Percentiles rank a stretch among this genome's conserved stretches.
phyloP scores from a whole-genome alignment of 2,888 invertebrate species.

The Machimus atricapillus region DNA sequence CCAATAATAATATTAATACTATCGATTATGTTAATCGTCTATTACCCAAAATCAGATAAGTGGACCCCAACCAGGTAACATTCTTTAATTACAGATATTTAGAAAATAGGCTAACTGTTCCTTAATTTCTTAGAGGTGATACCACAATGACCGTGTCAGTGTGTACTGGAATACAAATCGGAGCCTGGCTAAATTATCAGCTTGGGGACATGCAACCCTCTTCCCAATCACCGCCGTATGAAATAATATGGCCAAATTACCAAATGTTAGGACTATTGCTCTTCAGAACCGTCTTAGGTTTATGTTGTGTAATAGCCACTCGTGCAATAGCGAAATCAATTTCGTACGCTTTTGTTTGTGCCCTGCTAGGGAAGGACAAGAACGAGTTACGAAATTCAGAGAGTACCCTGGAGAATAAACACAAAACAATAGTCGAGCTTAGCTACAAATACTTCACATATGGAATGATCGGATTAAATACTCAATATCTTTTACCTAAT shows the following conservation, averaged over 20 bases:
- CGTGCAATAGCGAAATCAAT: conserved; percentile 73
- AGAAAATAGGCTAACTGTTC: not conserved
- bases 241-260: conserved; percentile 80
- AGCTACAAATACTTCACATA: conserved; percentile 85
- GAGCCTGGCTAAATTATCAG: conserved; percentile 86
- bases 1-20: conserved; percentile 70
- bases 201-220: conserved; percentile 72
- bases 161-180: conserved; percentile 77
- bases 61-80: conserved; percentile 88
- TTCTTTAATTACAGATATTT: not conserved
- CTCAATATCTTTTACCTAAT: conserved; percentile 78
- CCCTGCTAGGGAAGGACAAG: conserved; percentile 72
- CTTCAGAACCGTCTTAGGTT: conserved; percentile 77
- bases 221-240: conserved; percentile 75
- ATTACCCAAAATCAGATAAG: conserved; percentile 81
- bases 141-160: conserved; percentile 88
- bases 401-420: conserved; percentile 71
- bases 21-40: conserved; percentile 74
- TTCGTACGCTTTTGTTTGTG: conserved; percentile 74
- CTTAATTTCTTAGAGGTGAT: conserved; percentile 74
- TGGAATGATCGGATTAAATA: conserved; percentile 79
- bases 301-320: conserved; percentile 75
- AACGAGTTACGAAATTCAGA: conserved; percentile 71
- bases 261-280: conserved; percentile 73
- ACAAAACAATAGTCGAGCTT: conserved; percentile 80